Percentiles rank a stretch among this genome's conserved stretches.
These are phyloP conservation scores for Sesia bembeciformis DNA, from an alignment of 2,888 invertebrate species.

Conservation along the genomic window DNA sequence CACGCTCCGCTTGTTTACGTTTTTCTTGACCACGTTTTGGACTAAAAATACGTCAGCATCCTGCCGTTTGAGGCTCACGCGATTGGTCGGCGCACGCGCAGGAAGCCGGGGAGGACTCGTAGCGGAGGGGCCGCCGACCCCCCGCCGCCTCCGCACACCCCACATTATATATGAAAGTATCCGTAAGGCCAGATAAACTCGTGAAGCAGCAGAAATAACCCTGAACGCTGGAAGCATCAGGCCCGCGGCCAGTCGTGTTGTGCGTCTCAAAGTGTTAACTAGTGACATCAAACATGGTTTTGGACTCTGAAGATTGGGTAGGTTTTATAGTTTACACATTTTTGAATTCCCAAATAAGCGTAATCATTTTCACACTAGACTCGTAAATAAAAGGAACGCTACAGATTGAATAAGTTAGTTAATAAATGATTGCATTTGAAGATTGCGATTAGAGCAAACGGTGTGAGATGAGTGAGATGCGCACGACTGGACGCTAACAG, in stretches of 20 bases:
- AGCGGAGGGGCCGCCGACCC: conserved; percentile 29
- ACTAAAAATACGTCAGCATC: conserved; percentile 71
- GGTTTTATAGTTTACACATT: conserved; percentile 22
- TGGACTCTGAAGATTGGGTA: conserved; percentile 72
- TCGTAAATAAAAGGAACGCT: not conserved
- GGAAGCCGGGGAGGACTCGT: conserved; percentile 55
- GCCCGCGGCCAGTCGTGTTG: conserved; percentile 67
- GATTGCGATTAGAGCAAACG: conserved; percentile 10
- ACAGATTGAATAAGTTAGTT: no score
- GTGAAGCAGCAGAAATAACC: conserved; percentile 69
- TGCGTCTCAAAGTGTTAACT: conserved; percentile 73
- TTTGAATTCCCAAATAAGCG: not conserved
- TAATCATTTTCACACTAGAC: not conserved
- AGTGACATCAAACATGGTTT: conserved; percentile 70
- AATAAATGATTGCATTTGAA: no score
- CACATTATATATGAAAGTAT: conserved; percentile 55
- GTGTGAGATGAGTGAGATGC: conserved; percentile 15
- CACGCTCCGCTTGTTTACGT: conserved; percentile 64
- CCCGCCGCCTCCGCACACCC: conserved; percentile 26
- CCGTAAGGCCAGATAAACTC: conserved; percentile 48
- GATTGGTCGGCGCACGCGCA: conserved; percentile 59
- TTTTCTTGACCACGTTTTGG: conserved; percentile 63
- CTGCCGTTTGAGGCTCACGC: conserved; percentile 68
- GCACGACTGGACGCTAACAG: conserved; percentile 32
- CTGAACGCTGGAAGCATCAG: conserved; percentile 66